Percentiles rank a stretch among this genome's conserved stretches.
Conservation (phyloP, 2,113 vertebrate species). For the Petroica traversi region DNA sequence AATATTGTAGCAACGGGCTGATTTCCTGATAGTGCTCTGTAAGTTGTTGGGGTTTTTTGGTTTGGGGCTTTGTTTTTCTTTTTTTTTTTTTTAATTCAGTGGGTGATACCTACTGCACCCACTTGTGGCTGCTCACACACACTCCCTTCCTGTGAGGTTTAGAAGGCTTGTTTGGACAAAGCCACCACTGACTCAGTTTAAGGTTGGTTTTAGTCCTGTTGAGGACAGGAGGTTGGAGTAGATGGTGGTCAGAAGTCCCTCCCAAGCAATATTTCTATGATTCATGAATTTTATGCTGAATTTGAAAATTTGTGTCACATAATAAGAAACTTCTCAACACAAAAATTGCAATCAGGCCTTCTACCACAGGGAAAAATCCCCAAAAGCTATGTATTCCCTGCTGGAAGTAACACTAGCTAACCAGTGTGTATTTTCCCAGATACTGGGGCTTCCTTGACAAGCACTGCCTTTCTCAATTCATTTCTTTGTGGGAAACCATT, state of each 20-base stretch:
- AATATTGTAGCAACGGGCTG: not conserved
- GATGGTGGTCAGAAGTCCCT: not conserved
- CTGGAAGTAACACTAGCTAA: not conserved
- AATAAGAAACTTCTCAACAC: not conserved
- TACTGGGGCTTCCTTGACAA: not conserved
- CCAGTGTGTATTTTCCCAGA: not conserved
- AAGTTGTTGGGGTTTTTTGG: not conserved
- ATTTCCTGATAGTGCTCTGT: not conserved
- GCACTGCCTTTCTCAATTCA: not conserved
- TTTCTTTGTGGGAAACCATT: slow-evolving; percentile 9
- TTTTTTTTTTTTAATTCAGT: not conserved
- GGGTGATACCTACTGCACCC: not conserved
- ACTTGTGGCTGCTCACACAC: not conserved
- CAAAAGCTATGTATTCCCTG: rapidly evolving
- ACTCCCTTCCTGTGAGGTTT: not conserved
- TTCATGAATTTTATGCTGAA: not conserved
- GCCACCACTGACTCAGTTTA: not conserved
- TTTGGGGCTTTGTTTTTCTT: no score
- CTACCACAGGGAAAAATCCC: not conserved
- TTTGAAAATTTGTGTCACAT: not conserved
- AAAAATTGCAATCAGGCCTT: not conserved
- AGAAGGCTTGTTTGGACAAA: not conserved
- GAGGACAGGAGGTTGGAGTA: not conserved
- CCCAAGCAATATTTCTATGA: not conserved
- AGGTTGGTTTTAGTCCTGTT: not conserved